Evolutionary conservation across 2,113 vertebrate species (phyloP), one percentile per base, ranked within the genome.

Genomic region (Amblyopsis rosae): DNA sequence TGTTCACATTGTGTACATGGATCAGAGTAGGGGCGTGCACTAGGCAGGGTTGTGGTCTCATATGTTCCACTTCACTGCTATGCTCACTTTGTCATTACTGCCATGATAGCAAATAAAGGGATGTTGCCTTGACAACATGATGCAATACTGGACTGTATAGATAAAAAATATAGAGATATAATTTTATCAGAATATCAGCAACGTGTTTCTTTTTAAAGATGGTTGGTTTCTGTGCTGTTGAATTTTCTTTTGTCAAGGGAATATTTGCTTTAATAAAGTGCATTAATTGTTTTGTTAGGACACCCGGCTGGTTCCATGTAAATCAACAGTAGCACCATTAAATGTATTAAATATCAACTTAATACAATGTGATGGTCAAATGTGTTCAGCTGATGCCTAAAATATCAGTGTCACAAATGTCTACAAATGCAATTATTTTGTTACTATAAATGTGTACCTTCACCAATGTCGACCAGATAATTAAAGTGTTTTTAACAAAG

Each of bases 1-100:
- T 94, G 94, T 96, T 96, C 95, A 96, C 95, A 95, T 92, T 41
- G 59, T 96, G 95, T 96, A 96, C 82, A 96, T 94, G 95, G 88
- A 81, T 73, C 33, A 75, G 78, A 90, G 10, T 12, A 51, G 49
- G 35, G 67, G 86, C 90, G 84, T 84, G 80, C 82, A 82, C 81
- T 41, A 41, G 26, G 1, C 26, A 89, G 86, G 87, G 17, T 66
- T 3, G 10, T 15, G 49, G 10, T 11, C 12, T 50, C 7, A 12
- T 50, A 12, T 41, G 33, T 45, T 33, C 63, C 53, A 49, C 49
- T 48, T 93, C 82, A 85, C 3, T 59, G 88, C 83, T 86, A 77
- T 81, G 88, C 54, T 92, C 49, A 13, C 49, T 50, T 13, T 50
- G 49, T 13, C 49, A 50, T 11, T 11, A 12, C 13, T 50, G 13